Base-by-base conservation (phyloP, 2,113 vertebrate species). In the Nothobranchius furzeri region DNA sequence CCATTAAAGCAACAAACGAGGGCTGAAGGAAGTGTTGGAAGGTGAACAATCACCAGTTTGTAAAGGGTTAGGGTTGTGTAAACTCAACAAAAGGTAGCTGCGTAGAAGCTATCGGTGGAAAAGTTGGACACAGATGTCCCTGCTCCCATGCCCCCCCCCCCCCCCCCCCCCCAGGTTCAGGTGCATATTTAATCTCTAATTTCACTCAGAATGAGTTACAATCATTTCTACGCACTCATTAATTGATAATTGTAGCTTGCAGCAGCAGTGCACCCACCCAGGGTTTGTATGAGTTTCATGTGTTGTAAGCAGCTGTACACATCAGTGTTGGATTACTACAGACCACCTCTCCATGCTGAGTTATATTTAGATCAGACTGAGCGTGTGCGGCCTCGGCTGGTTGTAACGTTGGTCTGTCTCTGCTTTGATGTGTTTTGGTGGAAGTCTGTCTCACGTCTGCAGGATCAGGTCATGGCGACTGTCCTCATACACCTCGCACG, bases 341-440 rank as follows among this genome's bases (percentile, higher is more conserved):
- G 58, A 51, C 53, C 40, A 15, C 51, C 68, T 52, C 25, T 20
- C 14, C 49, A 59, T 76, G 69, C 36, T 37, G 43, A 5, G 62
- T 62, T 90, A 84, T 82, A 80, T 79, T 77, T 87, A 81, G 83
- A 14, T 50, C 20, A 50, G 48, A 4, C 43, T 50, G n/a, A 50
- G 48, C 48, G 9, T 9, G 7, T 9, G 50, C 78, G 77, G 76
- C 65, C 47, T 40, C 30, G 6, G 56, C 14, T n/a, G 50, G 52
- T 14, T 14, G 47, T 17, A 46, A 53, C 51, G 60, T 52, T 73
- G 2, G 37, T 68, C 63, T 48, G 43, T 54, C 68, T 55, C 55
- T 58, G 61, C 70, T 56, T 1, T 40, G 15, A 43, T 68, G 20
- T 58, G 52, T 12, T 7, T 20, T 43, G 12, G 53, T 63, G 11